Conservation (phyloP, 1,140 invertebrate genomes). For the Coelopa frigida region DNA sequence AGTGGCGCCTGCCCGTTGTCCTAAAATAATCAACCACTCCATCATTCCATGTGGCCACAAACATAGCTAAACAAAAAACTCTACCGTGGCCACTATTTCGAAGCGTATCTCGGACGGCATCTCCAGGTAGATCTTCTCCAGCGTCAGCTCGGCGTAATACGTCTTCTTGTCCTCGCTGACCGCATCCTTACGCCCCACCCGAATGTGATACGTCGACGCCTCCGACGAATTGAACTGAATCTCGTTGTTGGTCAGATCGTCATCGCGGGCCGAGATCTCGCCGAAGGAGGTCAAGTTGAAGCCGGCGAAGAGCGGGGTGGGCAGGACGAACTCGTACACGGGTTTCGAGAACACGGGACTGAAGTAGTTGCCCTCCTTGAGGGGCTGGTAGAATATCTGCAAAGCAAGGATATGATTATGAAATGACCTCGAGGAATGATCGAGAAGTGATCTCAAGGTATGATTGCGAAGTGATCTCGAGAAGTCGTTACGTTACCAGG, state of each 20-base stretch:
- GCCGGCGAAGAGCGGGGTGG: conserved; percentile 9
- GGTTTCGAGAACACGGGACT: conserved; percentile 3
- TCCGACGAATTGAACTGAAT: conserved; percentile 6
- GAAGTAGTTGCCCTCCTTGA: conserved; percentile 11
- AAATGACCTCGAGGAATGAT: neutral
- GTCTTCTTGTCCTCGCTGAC: conserved; percentile 7
- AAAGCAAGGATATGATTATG: neutral
- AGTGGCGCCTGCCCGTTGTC: conserved; percentile 1
- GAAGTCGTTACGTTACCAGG: conserved; percentile 1
- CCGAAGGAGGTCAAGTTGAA: conserved; percentile 10
- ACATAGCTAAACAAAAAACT: too few relatives aligned
- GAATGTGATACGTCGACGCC: neutral
- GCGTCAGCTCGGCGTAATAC: conserved; percentile 8
- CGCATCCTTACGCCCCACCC: conserved; percentile 4
- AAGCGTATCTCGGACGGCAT: conserved; percentile 1
- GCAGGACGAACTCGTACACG: conserved; percentile 3
- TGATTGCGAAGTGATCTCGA: neutral
- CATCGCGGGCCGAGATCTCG: conserved; percentile 3
- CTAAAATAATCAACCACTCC: too few relatives aligned
- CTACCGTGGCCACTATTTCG: conserved; percentile 9
- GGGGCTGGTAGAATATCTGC: conserved; percentile 9
- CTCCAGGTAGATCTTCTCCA: conserved; percentile 3
- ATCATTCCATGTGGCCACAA: too few relatives aligned
- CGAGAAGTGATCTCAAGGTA: neutral
- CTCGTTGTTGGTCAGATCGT: conserved; percentile 9